Conservation (phyloP, 2,797 vertebrate species). For the Apodemus agrarius region DNA sequence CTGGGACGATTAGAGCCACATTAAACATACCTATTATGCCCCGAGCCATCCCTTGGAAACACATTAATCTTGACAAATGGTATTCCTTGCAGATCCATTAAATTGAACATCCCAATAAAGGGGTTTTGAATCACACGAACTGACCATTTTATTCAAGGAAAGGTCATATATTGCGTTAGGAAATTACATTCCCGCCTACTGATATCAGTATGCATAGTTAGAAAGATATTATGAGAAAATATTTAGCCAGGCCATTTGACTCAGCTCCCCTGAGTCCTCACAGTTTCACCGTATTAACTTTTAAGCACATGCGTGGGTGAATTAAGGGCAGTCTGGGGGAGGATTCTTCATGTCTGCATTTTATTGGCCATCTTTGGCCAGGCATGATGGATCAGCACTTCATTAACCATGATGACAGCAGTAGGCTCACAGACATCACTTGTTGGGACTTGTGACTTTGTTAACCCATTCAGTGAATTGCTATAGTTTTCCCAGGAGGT, state of each 20-base stretch:
- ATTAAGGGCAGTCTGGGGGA: background rate
- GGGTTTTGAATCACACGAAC: conserved; percentile 57
- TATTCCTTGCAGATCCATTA: conserved; percentile 67
- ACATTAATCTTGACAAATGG: conserved; percentile 68
- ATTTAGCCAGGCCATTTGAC: background rate
- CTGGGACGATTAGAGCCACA: conserved; percentile 15
- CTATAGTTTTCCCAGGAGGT: background rate
- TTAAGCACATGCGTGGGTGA: background rate
- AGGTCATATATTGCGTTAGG: conserved; percentile 43
- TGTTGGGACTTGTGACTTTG: background rate
- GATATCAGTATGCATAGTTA: background rate
- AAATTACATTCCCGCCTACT: conserved; percentile 17
- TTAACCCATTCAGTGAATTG: background rate
- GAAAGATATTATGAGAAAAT: conserved; percentile 45
- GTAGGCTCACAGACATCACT: background rate
- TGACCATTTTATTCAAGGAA: conserved; percentile 63
- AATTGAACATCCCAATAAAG: conserved; percentile 65
- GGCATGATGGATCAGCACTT: background rate
- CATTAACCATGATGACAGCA: background rate
- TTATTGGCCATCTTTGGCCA: background rate
- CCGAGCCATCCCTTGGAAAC: conserved; percentile 59
- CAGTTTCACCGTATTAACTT: conserved; percentile 22
- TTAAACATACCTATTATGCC: conserved; percentile 58
- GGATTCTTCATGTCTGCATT: background rate
- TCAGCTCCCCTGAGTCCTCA: background rate